Evolutionary conservation across 2,888 invertebrate species (phyloP).

Genomic region (Silvanus unidentatus): DNA sequence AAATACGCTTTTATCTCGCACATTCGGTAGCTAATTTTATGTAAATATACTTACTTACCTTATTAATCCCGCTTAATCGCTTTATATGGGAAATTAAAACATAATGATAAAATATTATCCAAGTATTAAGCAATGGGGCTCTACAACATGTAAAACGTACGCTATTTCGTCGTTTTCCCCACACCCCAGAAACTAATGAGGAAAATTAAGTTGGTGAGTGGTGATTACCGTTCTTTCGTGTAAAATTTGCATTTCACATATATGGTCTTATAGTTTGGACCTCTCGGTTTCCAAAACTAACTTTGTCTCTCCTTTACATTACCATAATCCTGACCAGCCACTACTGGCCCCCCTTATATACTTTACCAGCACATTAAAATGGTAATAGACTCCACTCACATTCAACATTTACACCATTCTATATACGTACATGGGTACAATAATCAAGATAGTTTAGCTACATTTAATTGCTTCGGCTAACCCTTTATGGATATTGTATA

Average conservation of each 20-base stretch:
- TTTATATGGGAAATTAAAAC: constrained; percentile 21
- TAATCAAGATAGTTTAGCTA: constrained; percentile 22
- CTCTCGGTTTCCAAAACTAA: constrained; percentile 1
- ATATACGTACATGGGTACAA: not conserved
- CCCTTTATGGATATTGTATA: constrained; percentile 26
- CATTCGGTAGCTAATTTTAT: no score
- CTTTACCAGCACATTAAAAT: constrained; percentile 30
- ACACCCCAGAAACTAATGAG: constrained; percentile 1
- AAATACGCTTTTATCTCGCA: no score
- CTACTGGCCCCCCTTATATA: constrained; percentile 5
- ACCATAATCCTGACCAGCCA: constrained; percentile 30
- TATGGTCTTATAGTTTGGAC: not conserved
- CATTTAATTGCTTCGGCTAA: constrained; percentile 31
- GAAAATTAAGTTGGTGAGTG: constrained; percentile 7
- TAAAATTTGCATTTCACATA: not conserved
- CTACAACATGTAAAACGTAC: not conserved
- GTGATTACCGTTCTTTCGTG: constrained; percentile 8
- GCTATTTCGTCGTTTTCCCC: not conserved
- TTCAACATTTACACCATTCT: not conserved
- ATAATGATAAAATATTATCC: constrained; percentile 19
- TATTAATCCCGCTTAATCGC: constrained; percentile 11
- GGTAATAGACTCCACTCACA: constrained; percentile 26
- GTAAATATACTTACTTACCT: no score
- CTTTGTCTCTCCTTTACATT: constrained; percentile 32
- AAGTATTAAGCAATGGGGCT: not conserved